phyloP scores from a whole-genome alignment of 2,113 vertebrate species.

The Recurvirostra avosetta region DNA sequence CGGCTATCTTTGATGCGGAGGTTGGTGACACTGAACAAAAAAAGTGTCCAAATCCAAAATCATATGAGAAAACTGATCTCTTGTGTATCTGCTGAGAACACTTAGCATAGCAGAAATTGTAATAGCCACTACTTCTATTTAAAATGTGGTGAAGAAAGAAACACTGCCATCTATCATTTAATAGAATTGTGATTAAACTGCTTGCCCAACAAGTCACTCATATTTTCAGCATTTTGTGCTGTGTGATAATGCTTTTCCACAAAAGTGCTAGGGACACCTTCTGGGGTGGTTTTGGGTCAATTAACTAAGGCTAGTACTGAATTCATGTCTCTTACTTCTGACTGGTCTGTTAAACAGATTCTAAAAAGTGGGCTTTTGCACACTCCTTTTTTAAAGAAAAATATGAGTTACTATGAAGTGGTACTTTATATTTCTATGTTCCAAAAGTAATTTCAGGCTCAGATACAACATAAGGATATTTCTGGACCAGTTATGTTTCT shows the following conservation, averaged over 20 bases:
- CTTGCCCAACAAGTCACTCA: not conserved
- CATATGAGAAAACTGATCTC: not conserved
- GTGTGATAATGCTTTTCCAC: not conserved
- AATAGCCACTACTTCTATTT: not conserved
- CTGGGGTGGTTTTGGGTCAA: not conserved
- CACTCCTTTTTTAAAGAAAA: not conserved
- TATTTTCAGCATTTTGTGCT: not conserved
- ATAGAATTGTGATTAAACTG: not conserved
- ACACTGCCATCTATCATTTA: not conserved
- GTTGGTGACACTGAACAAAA: not conserved
- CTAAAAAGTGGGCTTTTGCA: not conserved
- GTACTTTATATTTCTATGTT: not conserved
- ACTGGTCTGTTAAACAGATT: not conserved
- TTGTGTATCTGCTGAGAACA: not conserved
- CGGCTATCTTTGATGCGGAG: not conserved
- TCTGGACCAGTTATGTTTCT: not conserved
- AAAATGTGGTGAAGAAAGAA: not conserved
- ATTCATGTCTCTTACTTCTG: not conserved
- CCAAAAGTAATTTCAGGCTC: not conserved
- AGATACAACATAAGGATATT: not conserved
- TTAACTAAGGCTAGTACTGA: not conserved
- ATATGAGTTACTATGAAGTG: not conserved
- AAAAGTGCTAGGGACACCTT: not conserved
- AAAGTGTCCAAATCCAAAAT: not conserved
- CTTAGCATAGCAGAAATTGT: not conserved